Evolutionary conservation across 64 coral and sea anemone genomes (phyloP).

Genomic region (Stylophora pistillata): DNA sequence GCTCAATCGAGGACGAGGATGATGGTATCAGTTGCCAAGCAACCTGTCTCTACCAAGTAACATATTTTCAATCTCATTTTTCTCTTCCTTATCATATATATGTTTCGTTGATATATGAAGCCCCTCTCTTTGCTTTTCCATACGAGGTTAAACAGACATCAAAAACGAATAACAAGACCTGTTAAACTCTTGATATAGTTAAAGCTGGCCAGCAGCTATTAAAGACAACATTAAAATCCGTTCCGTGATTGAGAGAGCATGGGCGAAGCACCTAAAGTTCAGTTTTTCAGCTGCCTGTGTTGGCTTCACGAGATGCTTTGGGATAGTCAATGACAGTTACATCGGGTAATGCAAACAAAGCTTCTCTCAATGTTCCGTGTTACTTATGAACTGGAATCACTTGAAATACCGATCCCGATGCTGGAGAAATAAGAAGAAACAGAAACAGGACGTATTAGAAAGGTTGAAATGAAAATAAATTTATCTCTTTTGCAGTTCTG

Average conservation of each 20-base stretch:
- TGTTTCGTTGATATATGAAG: no score
- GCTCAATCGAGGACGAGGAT: no score
- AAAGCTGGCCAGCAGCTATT: not conserved
- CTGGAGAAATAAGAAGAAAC: slow-evolving; percentile 25
- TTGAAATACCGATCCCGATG: slow-evolving; percentile 84
- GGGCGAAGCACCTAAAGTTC: not conserved
- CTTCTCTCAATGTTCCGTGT: not conserved
- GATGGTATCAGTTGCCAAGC: no score
- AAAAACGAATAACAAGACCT: not conserved
- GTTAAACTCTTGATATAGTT: not conserved
- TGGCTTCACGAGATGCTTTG: not conserved
- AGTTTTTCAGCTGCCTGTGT: not conserved
- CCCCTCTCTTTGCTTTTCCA: no score
- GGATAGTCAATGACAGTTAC: not conserved
- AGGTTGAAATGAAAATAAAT: no score
- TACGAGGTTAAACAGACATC: not conserved
- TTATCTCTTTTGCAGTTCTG: no score
- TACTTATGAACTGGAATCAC: slow-evolving; percentile 67
- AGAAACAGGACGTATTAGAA: not conserved
- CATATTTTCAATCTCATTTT: no score
- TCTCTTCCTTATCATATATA: no score
- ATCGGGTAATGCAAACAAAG: not conserved
- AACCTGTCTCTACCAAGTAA: no score
- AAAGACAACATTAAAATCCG: not conserved
- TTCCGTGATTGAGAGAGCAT: not conserved